phyloP scores from a whole-genome alignment of 2,113 vertebrate genomes.

The Emydocephalus ijimae region DNA sequence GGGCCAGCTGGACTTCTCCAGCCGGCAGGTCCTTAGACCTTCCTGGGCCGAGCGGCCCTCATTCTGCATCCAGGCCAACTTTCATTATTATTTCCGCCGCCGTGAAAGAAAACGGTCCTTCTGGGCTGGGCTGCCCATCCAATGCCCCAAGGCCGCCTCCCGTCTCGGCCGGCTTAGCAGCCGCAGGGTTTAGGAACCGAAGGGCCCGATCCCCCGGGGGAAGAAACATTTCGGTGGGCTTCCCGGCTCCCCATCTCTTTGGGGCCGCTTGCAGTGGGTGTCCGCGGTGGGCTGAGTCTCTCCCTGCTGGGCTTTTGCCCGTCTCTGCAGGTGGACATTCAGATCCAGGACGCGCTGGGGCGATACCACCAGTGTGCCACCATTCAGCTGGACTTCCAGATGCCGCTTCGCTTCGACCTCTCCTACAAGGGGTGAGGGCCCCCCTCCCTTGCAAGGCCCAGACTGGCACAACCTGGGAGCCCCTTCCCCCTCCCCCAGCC shows the following conservation, averaged over 20 bases:
- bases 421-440: slow-evolving; percentile 76
- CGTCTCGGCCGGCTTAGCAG: neutral
- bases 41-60: neutral
- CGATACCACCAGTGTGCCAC: slow-evolving; percentile 89
- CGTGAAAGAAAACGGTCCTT: neutral
- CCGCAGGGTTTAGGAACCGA: neutral
- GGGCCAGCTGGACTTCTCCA: neutral
- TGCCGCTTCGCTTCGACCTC: slow-evolving; percentile 84
- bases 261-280: rapidly evolving
- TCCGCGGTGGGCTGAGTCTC: too few relatives aligned
- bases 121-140: neutral
- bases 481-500: too few relatives aligned
- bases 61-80: rapidly evolving
- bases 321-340: slow-evolving; percentile 81
- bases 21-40: neutral
- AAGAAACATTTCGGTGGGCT: neutral
- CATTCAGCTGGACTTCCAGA: slow-evolving; percentile 92
- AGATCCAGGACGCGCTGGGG: slow-evolving; percentile 82
- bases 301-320: neutral
- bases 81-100: neutral
- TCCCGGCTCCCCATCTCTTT: neutral
- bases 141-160: neutral
- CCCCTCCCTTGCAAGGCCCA: too few relatives aligned
- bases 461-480: too few relatives aligned
- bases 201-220: neutral